These are phyloP conservation scores for Columba livia DNA, from an alignment of 2,113 vertebrate species.

Conservation along the genomic window DNA sequence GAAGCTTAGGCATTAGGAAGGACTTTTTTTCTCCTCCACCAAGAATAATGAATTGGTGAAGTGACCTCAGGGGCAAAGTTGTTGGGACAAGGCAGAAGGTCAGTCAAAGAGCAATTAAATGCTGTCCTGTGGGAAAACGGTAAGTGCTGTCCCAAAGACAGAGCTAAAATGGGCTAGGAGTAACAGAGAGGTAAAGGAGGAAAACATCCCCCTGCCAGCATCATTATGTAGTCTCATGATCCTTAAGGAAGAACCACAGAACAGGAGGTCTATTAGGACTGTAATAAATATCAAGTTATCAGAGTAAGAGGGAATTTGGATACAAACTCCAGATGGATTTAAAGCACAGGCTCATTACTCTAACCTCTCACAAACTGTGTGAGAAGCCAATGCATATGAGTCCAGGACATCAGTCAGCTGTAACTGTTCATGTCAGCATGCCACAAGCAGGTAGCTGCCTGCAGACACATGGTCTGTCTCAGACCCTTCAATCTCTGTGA, in stretches of 20 bases:
- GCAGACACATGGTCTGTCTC: background rate
- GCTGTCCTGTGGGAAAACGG: conserved; percentile 34
- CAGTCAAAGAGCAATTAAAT: conserved; percentile 70
- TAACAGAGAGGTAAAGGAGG: background rate
- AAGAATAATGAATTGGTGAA: conserved; percentile 58
- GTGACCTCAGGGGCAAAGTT: conserved; percentile 69
- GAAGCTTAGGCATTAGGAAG: conserved; percentile 13
- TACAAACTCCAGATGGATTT: conserved; percentile 25
- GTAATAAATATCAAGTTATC: conserved; percentile 45
- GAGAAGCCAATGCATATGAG: background rate
- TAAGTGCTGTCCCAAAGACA: conserved; percentile 19
- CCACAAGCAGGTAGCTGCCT: background rate
- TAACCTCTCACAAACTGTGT: background rate
- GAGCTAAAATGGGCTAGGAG: background rate
- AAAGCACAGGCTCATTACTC: conserved; percentile 14
- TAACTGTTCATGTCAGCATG: background rate
- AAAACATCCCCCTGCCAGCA: background rate
- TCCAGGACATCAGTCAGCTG: background rate
- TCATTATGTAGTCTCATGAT: background rate
- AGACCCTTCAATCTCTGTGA: background rate
- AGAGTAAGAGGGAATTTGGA: conserved; percentile 11
- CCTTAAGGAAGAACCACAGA: background rate
- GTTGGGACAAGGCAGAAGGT: conserved; percentile 70
- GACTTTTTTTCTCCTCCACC: background rate
- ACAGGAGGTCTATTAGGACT: conserved; percentile 6